Evolutionary conservation across 2,113 vertebrate genomes (phyloP), one percentile per base, ranked within the genome.

Genomic region (Oryzias woworae): DNA sequence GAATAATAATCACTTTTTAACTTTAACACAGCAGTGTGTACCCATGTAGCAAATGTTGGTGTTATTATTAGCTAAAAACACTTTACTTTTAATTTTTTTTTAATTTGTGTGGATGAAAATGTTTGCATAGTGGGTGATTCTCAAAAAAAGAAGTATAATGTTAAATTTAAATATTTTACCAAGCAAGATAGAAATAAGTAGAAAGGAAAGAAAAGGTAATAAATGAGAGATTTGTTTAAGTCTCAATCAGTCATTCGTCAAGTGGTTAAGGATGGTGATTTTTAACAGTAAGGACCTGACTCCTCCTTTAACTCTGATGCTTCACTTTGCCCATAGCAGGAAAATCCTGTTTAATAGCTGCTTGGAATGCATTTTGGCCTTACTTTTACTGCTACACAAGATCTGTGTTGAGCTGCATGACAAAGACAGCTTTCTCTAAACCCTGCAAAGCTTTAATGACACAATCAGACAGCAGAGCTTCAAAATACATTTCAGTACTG

Each of bases 251-350:
- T 28, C 69, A 50, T 77, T 85, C 58, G 18, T 56, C 63, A 72
- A 67, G 62, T 54, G 60, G 56, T 53, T 36, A 36, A 12, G 45
- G 16, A 24, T 76, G 62, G 74, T 78, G 79, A 83, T 58, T 78
- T 65, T 63, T 63, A 84, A 75, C 83, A 85, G 73, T 77, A 84
- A 76, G 71, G 50, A 66, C 61, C 45, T 54, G 62, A 77, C 68
- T 71, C 66, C 76, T 78, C 73, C 68, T 80, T 75, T 26, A 57
- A 51, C 36, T 36, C 23, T 66, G 69, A 53, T 22, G 68, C 56
- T 71, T 20, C n/a, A 59, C 76, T 80, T 73, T 73, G 61, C 81
- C 63, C 63, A 51, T 49, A 61, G 61, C 60, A 74, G 64, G 45
- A 50, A 73, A 75, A 75, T 69, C 17, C 17, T 60, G 67, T 41